A percentile compares a stretch with the other conserved stretches of the same genome.
These are phyloP conservation scores for Pipistrellus nathusii DNA, from an alignment of 2,797 vertebrate species.

Conservation along the genomic window DNA sequence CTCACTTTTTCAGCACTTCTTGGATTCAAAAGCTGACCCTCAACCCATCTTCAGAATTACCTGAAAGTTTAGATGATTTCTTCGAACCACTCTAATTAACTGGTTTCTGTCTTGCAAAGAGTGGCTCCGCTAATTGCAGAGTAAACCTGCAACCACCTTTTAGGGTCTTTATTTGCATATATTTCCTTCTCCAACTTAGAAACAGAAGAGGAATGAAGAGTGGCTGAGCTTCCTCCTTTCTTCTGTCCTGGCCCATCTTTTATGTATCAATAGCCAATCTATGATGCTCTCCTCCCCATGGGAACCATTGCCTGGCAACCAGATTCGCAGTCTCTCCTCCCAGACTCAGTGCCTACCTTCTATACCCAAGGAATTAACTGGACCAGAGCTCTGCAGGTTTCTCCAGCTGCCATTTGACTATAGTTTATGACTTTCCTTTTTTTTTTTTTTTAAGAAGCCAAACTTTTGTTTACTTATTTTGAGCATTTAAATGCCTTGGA, in stretches of 20 bases:
- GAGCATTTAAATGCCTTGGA: neutral
- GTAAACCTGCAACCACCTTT: neutral
- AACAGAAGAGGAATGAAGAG: neutral
- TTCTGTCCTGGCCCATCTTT: neutral
- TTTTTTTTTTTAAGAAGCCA: neutral
- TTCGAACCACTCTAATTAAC: neutral
- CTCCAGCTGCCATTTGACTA: neutral
- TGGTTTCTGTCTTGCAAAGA: neutral
- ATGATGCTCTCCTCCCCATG: neutral
- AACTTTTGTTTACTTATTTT: neutral
- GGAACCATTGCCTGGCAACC: slow-evolving; percentile 48
- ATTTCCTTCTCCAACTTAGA: slow-evolving; percentile 1
- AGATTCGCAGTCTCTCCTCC: neutral
- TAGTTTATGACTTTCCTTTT: neutral
- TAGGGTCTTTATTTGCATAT: neutral
- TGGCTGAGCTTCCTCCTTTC: neutral
- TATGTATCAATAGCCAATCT: too few relatives aligned
- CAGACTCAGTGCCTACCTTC: neutral
- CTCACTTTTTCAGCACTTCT: neutral
- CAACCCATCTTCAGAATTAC: neutral
- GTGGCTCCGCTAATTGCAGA: neutral
- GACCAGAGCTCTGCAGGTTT: neutral
- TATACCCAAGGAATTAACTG: neutral
- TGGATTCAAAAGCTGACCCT: neutral
- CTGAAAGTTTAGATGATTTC: neutral